phyloP scores from a whole-genome alignment of 2,888 invertebrate genomes.

The Oithona nana region DNA sequence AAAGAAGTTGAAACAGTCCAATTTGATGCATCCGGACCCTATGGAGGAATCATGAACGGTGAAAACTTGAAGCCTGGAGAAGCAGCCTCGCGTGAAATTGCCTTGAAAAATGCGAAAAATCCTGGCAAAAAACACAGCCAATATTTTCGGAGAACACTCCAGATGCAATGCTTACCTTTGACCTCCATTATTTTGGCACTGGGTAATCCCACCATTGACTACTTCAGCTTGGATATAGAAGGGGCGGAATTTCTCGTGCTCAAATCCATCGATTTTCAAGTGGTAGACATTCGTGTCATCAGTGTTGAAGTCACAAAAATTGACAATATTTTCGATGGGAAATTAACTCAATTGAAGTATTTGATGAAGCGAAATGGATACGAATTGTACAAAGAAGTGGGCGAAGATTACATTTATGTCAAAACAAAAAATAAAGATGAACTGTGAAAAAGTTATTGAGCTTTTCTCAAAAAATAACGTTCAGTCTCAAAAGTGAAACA shows the following conservation, averaged over 20 bases:
- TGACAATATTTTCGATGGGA: background rate
- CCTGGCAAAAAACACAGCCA: background rate
- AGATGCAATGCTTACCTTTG: background rate
- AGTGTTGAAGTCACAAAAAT: background rate
- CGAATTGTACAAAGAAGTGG: background rate
- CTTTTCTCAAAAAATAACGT: too few relatives aligned
- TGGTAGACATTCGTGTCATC: background rate
- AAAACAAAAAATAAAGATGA: too few relatives aligned
- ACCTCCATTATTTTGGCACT: background rate
- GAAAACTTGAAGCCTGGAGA: background rate
- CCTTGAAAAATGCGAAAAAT: background rate
- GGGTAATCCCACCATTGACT: background rate
- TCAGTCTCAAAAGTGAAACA: too few relatives aligned
- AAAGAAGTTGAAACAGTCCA: background rate
- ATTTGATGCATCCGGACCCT: constrained; percentile 1
- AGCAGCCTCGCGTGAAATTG: background rate
- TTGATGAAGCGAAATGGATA: background rate
- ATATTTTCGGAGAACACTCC: background rate
- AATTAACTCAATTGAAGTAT: background rate
- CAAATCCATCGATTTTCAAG: background rate
- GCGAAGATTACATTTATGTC: background rate
- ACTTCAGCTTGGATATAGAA: background rate
- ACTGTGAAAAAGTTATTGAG: too few relatives aligned
- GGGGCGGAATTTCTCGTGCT: background rate
- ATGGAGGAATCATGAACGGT: background rate